These are phyloP conservation scores for Arnoldichthys spilopterus DNA, from an alignment of 2,797 vertebrate species.

Conservation along the genomic window DNA sequence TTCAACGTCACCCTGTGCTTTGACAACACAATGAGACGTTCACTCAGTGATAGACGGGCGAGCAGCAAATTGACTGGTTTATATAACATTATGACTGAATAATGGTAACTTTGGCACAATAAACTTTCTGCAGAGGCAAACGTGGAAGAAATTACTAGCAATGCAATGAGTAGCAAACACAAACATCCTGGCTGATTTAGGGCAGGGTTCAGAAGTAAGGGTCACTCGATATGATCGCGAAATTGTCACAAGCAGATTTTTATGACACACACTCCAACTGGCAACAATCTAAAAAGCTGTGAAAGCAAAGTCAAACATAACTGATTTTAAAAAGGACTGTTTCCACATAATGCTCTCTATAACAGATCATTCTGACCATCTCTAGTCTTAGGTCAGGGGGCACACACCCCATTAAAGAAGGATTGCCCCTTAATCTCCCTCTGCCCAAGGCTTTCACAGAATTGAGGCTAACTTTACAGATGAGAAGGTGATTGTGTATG, in stretches of 20 bases:
- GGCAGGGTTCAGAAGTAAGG: not conserved
- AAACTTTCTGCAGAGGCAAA: too few species aligned
- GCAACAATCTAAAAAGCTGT: not conserved
- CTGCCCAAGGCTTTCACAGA: not conserved
- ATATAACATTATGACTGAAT: not conserved
- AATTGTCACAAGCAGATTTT: not conserved
- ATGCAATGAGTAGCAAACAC: too few species aligned
- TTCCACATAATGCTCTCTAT: not conserved
- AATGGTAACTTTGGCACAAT: too few species aligned
- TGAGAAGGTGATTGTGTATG: not conserved
- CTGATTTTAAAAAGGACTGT: not conserved
- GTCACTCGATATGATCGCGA: not conserved
- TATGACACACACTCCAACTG: not conserved
- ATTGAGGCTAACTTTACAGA: not conserved
- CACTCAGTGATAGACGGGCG: not conserved
- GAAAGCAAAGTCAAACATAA: not conserved
- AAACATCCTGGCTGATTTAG: not conserved
- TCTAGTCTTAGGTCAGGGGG: not conserved
- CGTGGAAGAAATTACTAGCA: too few species aligned
- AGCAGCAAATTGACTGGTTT: not conserved
- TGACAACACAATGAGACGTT: not conserved
- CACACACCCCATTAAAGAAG: slow-evolving; percentile 14
- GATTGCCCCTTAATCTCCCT: not conserved
- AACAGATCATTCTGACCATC: not conserved
- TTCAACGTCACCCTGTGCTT: too few species aligned